A percentile compares a stretch with the other conserved stretches of the same genome.
These are phyloP conservation scores for Eurystomus gularis DNA, from an alignment of 2,113 vertebrate genomes.

Conservation along the genomic window DNA sequence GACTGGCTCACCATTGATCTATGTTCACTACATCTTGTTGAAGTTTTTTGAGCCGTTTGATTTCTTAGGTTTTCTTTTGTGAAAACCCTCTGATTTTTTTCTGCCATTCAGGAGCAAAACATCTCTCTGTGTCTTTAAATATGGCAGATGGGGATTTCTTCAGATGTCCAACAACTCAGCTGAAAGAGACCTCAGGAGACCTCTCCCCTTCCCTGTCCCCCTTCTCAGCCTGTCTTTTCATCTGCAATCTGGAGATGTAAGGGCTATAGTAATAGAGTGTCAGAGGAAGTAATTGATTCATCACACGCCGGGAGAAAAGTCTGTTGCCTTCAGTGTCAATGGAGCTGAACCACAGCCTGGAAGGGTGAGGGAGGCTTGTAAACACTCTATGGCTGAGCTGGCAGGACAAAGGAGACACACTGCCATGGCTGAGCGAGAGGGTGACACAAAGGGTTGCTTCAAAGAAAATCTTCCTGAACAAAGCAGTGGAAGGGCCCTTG, in stretches of 20 bases:
- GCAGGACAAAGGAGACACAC: constrained; percentile 52
- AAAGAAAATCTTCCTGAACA: constrained; percentile 51
- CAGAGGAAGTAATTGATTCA: constrained; percentile 80
- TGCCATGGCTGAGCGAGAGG: neutral
- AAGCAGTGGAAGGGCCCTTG: constrained; percentile 6
- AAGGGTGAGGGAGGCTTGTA: constrained; percentile 72
- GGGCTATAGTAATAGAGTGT: constrained; percentile 73
- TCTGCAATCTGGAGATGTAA: constrained; percentile 68
- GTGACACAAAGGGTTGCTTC: constrained; percentile 59
- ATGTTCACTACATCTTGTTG: neutral
- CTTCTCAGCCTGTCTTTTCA: constrained; percentile 58
- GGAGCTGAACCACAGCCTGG: constrained; percentile 74
- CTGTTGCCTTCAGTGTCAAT: constrained; percentile 74
- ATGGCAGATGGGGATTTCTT: constrained; percentile 51
- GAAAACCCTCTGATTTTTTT: constrained; percentile 54
- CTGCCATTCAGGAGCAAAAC: constrained; percentile 46
- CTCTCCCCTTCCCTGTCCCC: constrained; percentile 24
- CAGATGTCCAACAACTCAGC: constrained; percentile 54
- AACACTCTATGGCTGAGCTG: constrained; percentile 75
- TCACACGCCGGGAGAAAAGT: constrained; percentile 64
- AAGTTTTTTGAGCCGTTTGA: constrained; percentile 45
- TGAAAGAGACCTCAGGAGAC: constrained; percentile 44
- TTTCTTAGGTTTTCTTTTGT: constrained; percentile 48
- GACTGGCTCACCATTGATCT: constrained; percentile 1
- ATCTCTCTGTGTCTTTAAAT: constrained; percentile 57